Base-by-base conservation (phyloP, 2,888 invertebrate genomes). In the Liposcelis brunnea region DNA sequence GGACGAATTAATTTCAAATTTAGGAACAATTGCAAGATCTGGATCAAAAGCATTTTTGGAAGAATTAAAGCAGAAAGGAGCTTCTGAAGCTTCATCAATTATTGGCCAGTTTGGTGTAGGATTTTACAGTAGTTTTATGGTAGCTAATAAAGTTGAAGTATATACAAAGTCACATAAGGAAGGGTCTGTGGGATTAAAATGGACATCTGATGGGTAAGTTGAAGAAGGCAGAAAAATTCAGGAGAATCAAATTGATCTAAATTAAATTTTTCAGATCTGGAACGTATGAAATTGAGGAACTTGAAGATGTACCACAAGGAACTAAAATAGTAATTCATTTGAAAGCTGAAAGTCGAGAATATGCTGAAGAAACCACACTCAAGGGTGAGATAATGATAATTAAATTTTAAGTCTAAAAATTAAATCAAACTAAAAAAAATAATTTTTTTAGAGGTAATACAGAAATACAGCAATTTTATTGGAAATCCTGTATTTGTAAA, bases 61-160 rank as follows among this genome's bases (percentile, higher is more conserved):
- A 58, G 75, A 90, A 61, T 64, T 91, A 19, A 80, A 84, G 58
- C 71, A 75, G 43, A 72, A 78, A 54, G 74, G 35, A 63, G 64
- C 68, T 19, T 75, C 76, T 10, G 75, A 72, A 52, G 62, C 75
- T 0, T 79, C 74, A 42, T 77, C 81, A 50, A 90, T 94, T 44
- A 93, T 94, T 59, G 93, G 95, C 2, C 94, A 97, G 62, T 97
- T 97, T 69, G 97, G 95, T 52, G 97, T 97, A 14, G 97, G 95
- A 1, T 97, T 97, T 63, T 97, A 97, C 63, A 94, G 95, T 11
- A 80, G 85, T 1, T 97, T 97, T 61, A 95, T 97, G 89, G 95
- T 95, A 2, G 91, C 93, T 16, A 83, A 93, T 55, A 82, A 80
- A 59, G 90, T 97, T 19, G 91, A 93, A 57, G 94, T 95, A 1